Evolutionary conservation across 2,888 invertebrate species (phyloP).

Genomic region (Pasiphila rectangulata): DNA sequence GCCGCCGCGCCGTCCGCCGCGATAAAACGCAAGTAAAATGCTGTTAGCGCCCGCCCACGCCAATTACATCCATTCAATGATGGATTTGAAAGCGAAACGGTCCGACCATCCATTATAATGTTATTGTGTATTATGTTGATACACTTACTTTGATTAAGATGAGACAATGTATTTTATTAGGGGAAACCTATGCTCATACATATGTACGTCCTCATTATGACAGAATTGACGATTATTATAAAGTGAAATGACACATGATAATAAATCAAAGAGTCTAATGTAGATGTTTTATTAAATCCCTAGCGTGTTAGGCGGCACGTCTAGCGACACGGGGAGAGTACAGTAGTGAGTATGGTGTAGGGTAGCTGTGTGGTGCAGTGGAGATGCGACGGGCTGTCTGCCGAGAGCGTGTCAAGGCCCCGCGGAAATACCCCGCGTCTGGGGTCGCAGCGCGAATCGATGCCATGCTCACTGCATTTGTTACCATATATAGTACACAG

Average conservation of each 20-base stretch:
- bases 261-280: too few relatives aligned
- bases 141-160: too few relatives aligned
- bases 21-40: conserved; percentile 1
- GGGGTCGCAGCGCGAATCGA: conserved; percentile 10
- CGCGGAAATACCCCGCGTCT: conserved; percentile 30
- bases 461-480: conserved; percentile 6
- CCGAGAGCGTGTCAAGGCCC: conserved; percentile 41
- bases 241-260: too few relatives aligned
- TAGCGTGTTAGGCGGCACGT: background rate
- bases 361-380: conserved; percentile 20
- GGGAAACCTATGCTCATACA: too few relatives aligned
- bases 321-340: background rate
- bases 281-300: too few relatives aligned
- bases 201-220: too few relatives aligned
- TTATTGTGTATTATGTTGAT: too few relatives aligned
- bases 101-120: too few relatives aligned
- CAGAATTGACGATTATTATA: too few relatives aligned
- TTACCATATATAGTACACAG: background rate
- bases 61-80: background rate
- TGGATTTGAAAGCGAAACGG: background rate
- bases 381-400: conserved; percentile 30
- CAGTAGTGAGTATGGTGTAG: background rate
- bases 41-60: background rate
- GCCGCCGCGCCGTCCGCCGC: too few relatives aligned
- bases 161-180: too few relatives aligned